Base-by-base conservation (phyloP, 1,140 invertebrate genomes). In the Ceratitis capitata region DNA sequence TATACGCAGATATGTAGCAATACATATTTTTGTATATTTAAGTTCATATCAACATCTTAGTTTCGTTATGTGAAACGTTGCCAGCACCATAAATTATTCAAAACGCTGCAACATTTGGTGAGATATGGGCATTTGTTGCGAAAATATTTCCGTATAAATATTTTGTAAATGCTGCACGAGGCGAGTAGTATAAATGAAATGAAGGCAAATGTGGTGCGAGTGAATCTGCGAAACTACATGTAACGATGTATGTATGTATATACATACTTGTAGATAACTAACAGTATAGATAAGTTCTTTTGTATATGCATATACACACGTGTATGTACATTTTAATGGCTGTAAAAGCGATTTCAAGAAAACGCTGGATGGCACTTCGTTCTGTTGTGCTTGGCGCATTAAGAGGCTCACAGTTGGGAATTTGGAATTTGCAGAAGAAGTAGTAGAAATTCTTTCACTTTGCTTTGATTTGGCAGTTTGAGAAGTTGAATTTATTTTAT, bases 11-110 rank as follows among this genome's bases (percentile, higher is more conserved):
- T 69, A 26, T 69, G 16, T n/a, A 69, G 7, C 9, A 10, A 26
- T 4, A 29, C 6, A 69, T 69, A 69, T 3, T 14, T 7, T 10
- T 69, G 61, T 69, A 53, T 16, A 49, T 49, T 14, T 19, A 61
- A 53, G 51, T 53, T 16, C 51, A n/a, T n/a, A 45, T 49, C 2
- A 47, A 14, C 26, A 10, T 49, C 3, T 82, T 6, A 23, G 35
- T 49, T 7, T 82, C 26, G 29, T 23, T 51, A 6, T 83, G 23
- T 51, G 45, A 53, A 7, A 9, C n/a, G 26, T 47, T 32, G 78
- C 42, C 26, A 83, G 23, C 26, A 83, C 82, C 35, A 49, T 53
- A 83, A 78, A 78, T 78, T 45, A 78, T 78, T 78, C n/a, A 78
- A 78, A 78, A 78, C 23, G 39, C 69, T 78, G 69, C 69, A 78